Evolutionary conservation across 2,797 vertebrate genomes (phyloP), one percentile per base, ranked within the genome.

Genomic region (Sparidentex hasta): DNA sequence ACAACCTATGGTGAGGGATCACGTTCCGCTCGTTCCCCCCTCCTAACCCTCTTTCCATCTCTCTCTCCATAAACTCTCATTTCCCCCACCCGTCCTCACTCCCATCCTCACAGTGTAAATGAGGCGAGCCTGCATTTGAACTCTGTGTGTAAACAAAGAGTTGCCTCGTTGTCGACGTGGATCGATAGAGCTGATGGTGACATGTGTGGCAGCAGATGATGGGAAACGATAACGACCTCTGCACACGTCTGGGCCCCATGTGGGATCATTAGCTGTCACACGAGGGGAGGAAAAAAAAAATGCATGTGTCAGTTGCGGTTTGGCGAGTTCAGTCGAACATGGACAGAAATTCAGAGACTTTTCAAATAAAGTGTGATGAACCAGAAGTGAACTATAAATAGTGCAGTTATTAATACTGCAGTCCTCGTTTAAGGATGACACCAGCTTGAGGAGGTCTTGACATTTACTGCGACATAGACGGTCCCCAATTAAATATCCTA

Each of bases 111-210:
- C 66, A 4, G 77, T 11, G 54, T 33, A 77, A 92, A 92, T 91
- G 90, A 85, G 80, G 85, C 74, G 27, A 74, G 65, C 17, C 7
- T 7, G 16, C 16, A 3, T 76, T 57, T 50, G 71, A 81, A 61
- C 67, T 23, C 11, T n/a, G 17, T 46, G 18, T 84, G 90, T 80
- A 90, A 89, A 91, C 85, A 88, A 1, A 51, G 74, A 72, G 52
- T 66, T 2, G 6, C 46, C 46, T 17, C 14, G 14, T 38, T 17
- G 72, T 65, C 52, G 3, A 46, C 0, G 17, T 25, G 27, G 67
- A 56, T 90, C 62, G 2, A 91, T 80, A 14, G 25, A 13, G 67
- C 41, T 21, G 80, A 65, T 14, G 7, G 43, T 77, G 85, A 76
- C 23, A 33, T 38, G 33, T 1, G 41, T 0, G 0, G 48, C 61